Conservation (phyloP, 2,888 invertebrate species). For the Argyresthia goedartella region DNA sequence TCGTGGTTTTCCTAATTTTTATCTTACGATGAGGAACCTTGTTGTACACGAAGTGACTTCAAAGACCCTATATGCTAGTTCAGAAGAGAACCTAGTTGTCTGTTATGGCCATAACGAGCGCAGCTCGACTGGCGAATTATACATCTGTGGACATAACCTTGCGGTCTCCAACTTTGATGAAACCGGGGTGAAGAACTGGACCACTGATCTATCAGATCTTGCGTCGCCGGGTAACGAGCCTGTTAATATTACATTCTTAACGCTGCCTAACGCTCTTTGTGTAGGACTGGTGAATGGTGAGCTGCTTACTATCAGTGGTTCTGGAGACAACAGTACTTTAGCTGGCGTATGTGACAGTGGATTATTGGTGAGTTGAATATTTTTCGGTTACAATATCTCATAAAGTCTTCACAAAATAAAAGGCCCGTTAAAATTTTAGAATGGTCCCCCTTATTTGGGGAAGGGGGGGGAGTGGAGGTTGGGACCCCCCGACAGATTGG, state of each 20-base stretch:
- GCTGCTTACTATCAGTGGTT: slow-evolving; percentile 36
- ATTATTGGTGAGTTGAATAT: slow-evolving; percentile 32
- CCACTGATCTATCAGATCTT: slow-evolving; percentile 31
- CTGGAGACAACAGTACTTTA: slow-evolving; percentile 30
- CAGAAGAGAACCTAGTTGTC: slow-evolving; percentile 25
- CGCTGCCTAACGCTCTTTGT: slow-evolving; percentile 40
- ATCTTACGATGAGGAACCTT: slow-evolving; percentile 45
- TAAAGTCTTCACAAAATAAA: neutral
- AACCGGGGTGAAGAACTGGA: slow-evolving; percentile 38
- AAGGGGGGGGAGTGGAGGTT: too few relatives aligned
- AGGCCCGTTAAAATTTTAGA: too few relatives aligned
- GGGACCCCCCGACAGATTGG: too few relatives aligned
- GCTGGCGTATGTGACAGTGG: slow-evolving; percentile 46
- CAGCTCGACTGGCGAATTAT: slow-evolving; percentile 35
- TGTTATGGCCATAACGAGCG: slow-evolving; percentile 43
- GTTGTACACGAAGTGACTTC: slow-evolving; percentile 40
- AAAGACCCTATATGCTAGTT: slow-evolving; percentile 24
- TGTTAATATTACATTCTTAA: slow-evolving; percentile 44
- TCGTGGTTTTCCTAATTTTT: neutral
- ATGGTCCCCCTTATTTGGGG: too few relatives aligned
- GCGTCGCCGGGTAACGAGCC: slow-evolving; percentile 55
- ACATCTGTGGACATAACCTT: slow-evolving; percentile 48
- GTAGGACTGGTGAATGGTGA: slow-evolving; percentile 53
- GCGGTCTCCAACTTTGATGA: slow-evolving; percentile 34
- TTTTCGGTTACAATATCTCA: neutral